Conservation (phyloP, 2,888 invertebrate species). For the Melanchra persicariae region DNA sequence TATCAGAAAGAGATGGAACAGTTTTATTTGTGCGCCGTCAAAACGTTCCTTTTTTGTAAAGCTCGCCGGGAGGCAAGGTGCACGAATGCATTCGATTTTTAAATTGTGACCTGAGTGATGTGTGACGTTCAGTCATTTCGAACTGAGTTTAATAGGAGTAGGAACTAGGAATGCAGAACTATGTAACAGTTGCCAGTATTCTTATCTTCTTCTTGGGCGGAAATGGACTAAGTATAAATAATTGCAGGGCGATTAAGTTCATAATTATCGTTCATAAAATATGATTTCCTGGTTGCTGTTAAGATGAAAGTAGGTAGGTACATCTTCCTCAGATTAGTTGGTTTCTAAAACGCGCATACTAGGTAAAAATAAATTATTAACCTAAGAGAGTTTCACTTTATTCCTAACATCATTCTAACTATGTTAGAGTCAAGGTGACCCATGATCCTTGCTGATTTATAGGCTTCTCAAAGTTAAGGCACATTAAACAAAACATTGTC, state of each 20-base stretch:
- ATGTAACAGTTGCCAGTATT: neutral
- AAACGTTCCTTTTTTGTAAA: slow-evolving; percentile 84
- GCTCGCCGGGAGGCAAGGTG: slow-evolving; percentile 89
- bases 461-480: neutral
- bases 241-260: slow-evolving; percentile 16
- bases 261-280: slow-evolving; percentile 13
- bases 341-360: neutral
- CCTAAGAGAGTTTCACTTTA: too few species aligned
- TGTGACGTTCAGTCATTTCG: slow-evolving; percentile 77
- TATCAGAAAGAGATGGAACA: slow-evolving; percentile 70
- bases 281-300: slow-evolving; percentile 34
- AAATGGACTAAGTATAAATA: slow-evolving; percentile 16
- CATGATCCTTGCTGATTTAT: too few species aligned
- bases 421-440: neutral
- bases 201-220: neutral
- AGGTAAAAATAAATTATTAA: too few species aligned
- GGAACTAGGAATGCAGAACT: slow-evolving; percentile 43
- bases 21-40: slow-evolving; percentile 77
- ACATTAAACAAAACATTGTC: neutral
- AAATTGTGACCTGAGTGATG: slow-evolving; percentile 87
- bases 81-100: slow-evolving; percentile 83
- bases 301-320: slow-evolving; percentile 14
- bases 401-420: too few species aligned
- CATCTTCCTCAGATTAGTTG: neutral
- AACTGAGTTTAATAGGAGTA: slow-evolving; percentile 38